A percentile compares a stretch with the other conserved stretches of the same genome.
These are phyloP conservation scores for Ophion costatus DNA, from an alignment of 2,888 invertebrate genomes.

Conservation along the genomic window DNA sequence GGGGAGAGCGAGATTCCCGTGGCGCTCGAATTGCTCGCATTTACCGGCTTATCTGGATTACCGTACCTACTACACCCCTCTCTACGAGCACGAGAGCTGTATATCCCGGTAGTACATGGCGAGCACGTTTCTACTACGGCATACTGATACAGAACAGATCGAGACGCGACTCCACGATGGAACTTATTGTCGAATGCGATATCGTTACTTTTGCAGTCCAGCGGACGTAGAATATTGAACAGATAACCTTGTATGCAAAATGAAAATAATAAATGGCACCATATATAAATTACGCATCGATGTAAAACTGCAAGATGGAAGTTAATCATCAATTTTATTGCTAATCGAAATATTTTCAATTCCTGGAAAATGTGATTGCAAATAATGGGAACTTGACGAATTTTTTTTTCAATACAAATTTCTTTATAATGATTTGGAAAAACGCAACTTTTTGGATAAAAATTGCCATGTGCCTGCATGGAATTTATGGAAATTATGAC, in stretches of 20 bases:
- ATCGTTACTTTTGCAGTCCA: slow-evolving; percentile 32
- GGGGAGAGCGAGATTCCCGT: slow-evolving; percentile 62
- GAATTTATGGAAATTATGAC: too few species aligned
- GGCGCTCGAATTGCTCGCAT: slow-evolving; percentile 78
- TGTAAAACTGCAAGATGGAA: too few species aligned
- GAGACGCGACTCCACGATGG: slow-evolving; percentile 21
- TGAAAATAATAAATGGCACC: background rate
- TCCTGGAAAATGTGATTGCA: too few species aligned
- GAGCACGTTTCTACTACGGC: slow-evolving; percentile 51
- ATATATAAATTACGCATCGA: background rate
- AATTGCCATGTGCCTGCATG: too few species aligned
- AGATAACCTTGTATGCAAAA: background rate
- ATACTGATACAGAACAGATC: slow-evolving; percentile 38
- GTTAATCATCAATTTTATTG: too few species aligned
- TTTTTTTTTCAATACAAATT: too few species aligned
- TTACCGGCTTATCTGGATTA: slow-evolving; percentile 80
- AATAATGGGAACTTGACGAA: background rate
- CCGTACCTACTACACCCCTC: slow-evolving; percentile 62
- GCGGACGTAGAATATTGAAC: background rate
- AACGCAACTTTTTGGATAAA: too few species aligned
- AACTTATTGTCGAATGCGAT: slow-evolving; percentile 51
- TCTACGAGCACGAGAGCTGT: slow-evolving; percentile 28
- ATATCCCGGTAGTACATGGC: slow-evolving; percentile 46
- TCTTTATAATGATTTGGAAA: too few species aligned
- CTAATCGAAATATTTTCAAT: too few species aligned